phyloP scores from a whole-genome alignment of 2,888 invertebrate species.

The Trichacis sp. region DNA sequence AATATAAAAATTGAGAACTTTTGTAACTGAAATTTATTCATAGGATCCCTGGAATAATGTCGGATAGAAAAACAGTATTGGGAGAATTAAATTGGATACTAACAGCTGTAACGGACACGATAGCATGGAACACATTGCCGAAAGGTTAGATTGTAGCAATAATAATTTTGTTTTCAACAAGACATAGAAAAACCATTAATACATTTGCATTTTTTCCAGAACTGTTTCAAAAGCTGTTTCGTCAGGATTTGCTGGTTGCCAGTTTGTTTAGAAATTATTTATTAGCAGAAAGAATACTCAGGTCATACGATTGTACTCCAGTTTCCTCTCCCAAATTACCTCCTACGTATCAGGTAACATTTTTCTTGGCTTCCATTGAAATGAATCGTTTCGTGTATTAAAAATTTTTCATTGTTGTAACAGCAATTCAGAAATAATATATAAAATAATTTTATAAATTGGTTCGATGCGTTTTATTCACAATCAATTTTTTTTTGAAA shows the following conservation, averaged over 20 bases:
- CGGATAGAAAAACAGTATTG: constrained; percentile 95
- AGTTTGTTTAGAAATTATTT: constrained; percentile 97
- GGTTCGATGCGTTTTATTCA: too few species aligned
- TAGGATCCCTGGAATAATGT: constrained; percentile 95
- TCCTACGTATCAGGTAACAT: constrained; percentile 84
- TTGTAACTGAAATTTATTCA: too few species aligned
- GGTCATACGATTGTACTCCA: constrained; percentile 97
- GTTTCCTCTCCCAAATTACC: constrained; percentile 93
- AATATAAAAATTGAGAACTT: too few species aligned
- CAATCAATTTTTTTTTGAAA: too few species aligned
- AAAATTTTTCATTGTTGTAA: too few species aligned
- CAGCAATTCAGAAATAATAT: too few species aligned
- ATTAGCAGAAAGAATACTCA: constrained; percentile 94
- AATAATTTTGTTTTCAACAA: too few species aligned
- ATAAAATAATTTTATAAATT: too few species aligned
- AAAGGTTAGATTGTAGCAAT: constrained; percentile 76
- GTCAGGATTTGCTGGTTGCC: constrained; percentile 98
- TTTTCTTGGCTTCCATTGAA: too few species aligned
- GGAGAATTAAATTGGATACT: constrained; percentile 99
- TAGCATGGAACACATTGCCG: constrained; percentile 98
- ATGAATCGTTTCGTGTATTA: too few species aligned
- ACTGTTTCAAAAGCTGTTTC: constrained; percentile 94
- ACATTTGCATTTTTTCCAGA: constrained; percentile 76
- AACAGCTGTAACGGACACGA: constrained; percentile 99
- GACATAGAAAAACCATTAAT: too few species aligned